Base-by-base conservation (phyloP, 2,888 invertebrate species). In the Chrysolina americana region DNA sequence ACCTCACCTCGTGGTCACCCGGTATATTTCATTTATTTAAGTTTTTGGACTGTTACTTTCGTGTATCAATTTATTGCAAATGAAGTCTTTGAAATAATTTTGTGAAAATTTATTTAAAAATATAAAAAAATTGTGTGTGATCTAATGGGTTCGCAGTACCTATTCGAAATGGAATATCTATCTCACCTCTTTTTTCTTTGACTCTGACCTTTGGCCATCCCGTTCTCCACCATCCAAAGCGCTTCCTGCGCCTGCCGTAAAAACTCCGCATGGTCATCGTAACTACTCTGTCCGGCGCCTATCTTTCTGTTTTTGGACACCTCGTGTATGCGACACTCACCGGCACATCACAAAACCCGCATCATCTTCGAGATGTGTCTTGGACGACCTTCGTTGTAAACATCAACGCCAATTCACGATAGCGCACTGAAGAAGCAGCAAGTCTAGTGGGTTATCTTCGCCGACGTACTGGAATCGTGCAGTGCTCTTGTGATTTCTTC, bases 241-340 rank as follows among this genome's bases (percentile, higher is more conserved):
- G 87, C 85, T 75, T 87, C 86, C 79, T 87, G 86, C 63, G 85
- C 86, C 73, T 88, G 85, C 65, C 84, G 82, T 64, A 86, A 74
- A 73, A 84, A 79, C 74, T 84, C 85, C 64, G 72, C 79, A 66
- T 87, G 87, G 81, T 89, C 89, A 86, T 89, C 88, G 86, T 89
- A 88, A 86, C 89, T 89, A 87, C 91, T 91, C 81, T 90, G 90
- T 86, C 89, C 89, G 80, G 90, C 89, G 87, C 91, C 91, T 91
- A 91, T 91, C 88, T 89, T 91, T 63, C 62, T 71, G 36, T 62
- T 59, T 76, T 48, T 59, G 59, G n/a, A 9, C 59, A 59, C 59
- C 8, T 10, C 59, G 28, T 36, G 15, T 59, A 28, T 59, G 23
- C 23, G 9, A 17, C 59, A 23, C 59, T 59, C 59, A 59, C 15